Evolutionary conservation across 1,140 invertebrate species (phyloP), one percentile per base, ranked within the genome.

Genomic region (Rhysida immarginata): DNA sequence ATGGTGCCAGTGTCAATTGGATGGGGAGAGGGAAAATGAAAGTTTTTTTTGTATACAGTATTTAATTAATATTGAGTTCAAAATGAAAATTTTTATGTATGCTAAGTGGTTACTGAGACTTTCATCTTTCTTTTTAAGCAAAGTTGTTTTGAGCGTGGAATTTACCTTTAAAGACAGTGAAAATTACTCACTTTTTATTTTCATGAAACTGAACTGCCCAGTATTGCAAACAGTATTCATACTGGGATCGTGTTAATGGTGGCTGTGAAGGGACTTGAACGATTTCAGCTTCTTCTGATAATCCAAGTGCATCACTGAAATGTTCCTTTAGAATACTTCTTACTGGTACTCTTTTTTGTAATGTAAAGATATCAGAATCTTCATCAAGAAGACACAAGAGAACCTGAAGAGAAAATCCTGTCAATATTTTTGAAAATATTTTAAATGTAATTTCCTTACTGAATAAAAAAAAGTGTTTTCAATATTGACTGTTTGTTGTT

Each of bases 181-280:
- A 35, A 41, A 44, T 29, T 29, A 49, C 52, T 49, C 54, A 64
- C 62, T 59, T 58, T 64, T 71, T 72, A 56, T 72, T 62, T 59
- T 71, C 69, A 63, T 70, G 66, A 57, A 71, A 72, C 44, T 63
- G 63, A 3, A 64, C 59, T 44, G 70, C 69, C 70, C 70, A 72
- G 51, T 66, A 64, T 44, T 58, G 11, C 1, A 52, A 46, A 26
- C 62, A 44, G 49, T 65, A 61, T 35, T 68, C 58, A 58, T 62
- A 72, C 56, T 72, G 70, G 29, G 56, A 26, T 45, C 67, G 58
- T 11, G 66, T 72, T 20, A 64, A 50, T 5, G 68, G 66, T 21
- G 59, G 27, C 23, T 25, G 25, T 43, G 50, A 44, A 29, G 71
- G 63, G 3, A 72, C 67, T 16, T 54, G n/a, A 0, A 3, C 2